Base-by-base conservation (phyloP, 1,140 invertebrate species). In the Megalonaias nervosa region DNA sequence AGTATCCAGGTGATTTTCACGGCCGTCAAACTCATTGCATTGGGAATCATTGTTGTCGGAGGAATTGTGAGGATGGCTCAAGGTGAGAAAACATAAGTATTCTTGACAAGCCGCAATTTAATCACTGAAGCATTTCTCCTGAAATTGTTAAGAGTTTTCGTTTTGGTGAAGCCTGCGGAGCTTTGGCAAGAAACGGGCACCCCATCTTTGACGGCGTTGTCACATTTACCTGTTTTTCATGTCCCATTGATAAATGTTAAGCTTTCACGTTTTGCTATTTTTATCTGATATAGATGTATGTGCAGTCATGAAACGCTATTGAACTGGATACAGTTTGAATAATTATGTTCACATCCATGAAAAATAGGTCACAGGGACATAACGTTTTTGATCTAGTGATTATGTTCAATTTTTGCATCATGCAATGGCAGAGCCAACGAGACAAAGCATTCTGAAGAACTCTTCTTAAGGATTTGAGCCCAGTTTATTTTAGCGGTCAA, bases 1-100 rank as follows among this genome's bases (percentile, higher is more conserved):
- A 94, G 94, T 86, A 92, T 97, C 75, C 96, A 98, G 89, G 97
- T 97, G 88, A 91, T 96, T 1, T 97, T 98, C 85, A 97, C 97
- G 92, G 94, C 96, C 80, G 95, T 95, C 13, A 98, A 98, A 91
- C 93, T 98, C 65, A 92, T 93, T 2, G 96, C 97, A 11, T 89
- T 98, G 1, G 88, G 94, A 6, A 92, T 97, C 57, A 96, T 98
- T 72, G 95, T 98, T 66, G 92, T 93, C 80, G 94, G 95, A 31
- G 97, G 97, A 23, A 87, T 96, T 31, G 91, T 93, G 26, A 95
- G 94, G 92, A 93, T 97, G 86, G 91, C 89, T 48, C 90, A 93
- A 91, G 95, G 95, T 93, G 88, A 74, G 16, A 19, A 55, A 23
- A 23, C n/a, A 58, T 60, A 13, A 9, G 64, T 17, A 56, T n/a